Conservation (phyloP, 1,140 invertebrate genomes). For the Heliconius hermathena region DNA sequence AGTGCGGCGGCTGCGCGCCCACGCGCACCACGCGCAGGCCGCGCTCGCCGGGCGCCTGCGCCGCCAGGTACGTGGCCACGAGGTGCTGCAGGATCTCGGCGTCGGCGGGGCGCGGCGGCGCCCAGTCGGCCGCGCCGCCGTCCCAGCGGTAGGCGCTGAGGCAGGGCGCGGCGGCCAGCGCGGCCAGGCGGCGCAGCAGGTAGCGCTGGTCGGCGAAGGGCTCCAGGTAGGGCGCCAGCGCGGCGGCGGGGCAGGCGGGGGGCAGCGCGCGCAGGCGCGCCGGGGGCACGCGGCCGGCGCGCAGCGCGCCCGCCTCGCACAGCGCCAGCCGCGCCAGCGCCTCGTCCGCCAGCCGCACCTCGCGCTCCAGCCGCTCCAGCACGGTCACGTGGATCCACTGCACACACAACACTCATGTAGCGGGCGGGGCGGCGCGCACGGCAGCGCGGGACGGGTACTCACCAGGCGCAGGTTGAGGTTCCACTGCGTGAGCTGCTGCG, state of each 20-base stretch:
- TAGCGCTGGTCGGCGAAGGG: slow-evolving; percentile 88
- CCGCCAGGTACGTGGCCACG: slow-evolving; percentile 89
- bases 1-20: slow-evolving; percentile 87
- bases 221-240: slow-evolving; percentile 67
- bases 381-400: slow-evolving; percentile 88
- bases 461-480: slow-evolving; percentile 83
- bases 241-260: slow-evolving; percentile 16
- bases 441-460: no score
- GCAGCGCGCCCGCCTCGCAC: slow-evolving; percentile 40
- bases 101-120: slow-evolving; percentile 88
- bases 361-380: slow-evolving; percentile 45
- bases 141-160: slow-evolving; percentile 91
- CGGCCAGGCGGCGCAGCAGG: slow-evolving; percentile 79
- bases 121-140: slow-evolving; percentile 87
- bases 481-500: slow-evolving; percentile 84
- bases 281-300: slow-evolving; percentile 36
- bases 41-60: slow-evolving; percentile 31
- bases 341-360: slow-evolving; percentile 42
- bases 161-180: slow-evolving; percentile 88
- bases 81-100: slow-evolving; percentile 89
- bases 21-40: slow-evolving; percentile 44
- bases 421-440: no score
- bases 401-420: background rate
- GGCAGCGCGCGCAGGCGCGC: slow-evolving; percentile 41
- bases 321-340: slow-evolving; percentile 37